Conservation (phyloP, 2,113 vertebrate genomes). For the rat (Rattus norvegicus) region GRCr8 NC_086021.1:144106001-144106500, state of each 20-base stretch:
- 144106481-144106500: neutral
- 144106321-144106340: neutral
- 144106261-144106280: neutral
- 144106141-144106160: constrained; percentile 56
- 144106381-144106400: neutral
- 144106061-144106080: neutral
- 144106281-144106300: neutral
- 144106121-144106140: constrained; percentile 13
- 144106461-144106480: constrained; percentile 46
- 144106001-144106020: neutral
- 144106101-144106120: constrained; percentile 29
- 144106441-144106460: neutral
- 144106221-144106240: neutral
- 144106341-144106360: neutral
- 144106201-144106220: neutral
- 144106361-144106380: neutral
- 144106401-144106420: neutral
- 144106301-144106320: neutral
- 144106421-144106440: neutral
- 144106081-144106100: neutral
- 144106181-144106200: neutral
- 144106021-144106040: neutral
- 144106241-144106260: neutral
- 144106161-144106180: neutral
- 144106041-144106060: neutral